phyloP scores from a whole-genome alignment of 1,140 invertebrate genomes.

The Pseudomyrmex gracilis region DNA sequence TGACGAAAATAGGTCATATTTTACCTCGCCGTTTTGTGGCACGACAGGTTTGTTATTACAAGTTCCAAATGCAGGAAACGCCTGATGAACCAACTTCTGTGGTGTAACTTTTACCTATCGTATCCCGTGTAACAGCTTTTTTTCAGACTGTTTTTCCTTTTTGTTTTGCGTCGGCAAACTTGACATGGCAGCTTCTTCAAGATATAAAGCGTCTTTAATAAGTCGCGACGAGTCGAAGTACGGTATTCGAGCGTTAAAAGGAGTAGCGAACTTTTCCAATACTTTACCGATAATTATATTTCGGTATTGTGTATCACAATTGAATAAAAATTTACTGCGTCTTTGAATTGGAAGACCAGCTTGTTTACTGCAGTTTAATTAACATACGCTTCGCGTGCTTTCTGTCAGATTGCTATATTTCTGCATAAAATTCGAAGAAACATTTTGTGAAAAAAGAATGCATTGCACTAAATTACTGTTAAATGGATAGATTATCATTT shows the following conservation, averaged over 20 bases:
- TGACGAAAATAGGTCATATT: conserved; percentile 60
- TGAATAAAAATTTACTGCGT: not conserved
- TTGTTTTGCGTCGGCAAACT: not conserved
- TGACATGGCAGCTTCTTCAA: conserved; percentile 5
- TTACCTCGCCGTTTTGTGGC: not conserved
- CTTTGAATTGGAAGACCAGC: not conserved
- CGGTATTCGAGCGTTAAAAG: not conserved
- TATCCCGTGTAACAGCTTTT: too few relatives aligned
- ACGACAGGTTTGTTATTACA: conserved; percentile 58
- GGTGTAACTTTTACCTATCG: conserved; percentile 23
- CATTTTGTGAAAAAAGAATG: too few relatives aligned
- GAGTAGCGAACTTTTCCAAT: not conserved
- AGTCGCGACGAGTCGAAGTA: conserved; percentile 7
- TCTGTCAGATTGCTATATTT: too few relatives aligned
- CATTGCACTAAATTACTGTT: too few relatives aligned
- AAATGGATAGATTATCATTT: too few relatives aligned
- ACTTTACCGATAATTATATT: conserved; percentile 16
- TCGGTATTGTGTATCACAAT: not conserved
- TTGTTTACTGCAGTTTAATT: too few relatives aligned
- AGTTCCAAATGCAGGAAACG: conserved; percentile 54
- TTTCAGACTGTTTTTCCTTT: not conserved
- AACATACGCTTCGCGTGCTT: too few relatives aligned
- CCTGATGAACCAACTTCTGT: conserved; percentile 52
- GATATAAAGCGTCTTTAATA: conserved; percentile 21
- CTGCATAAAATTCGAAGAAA: too few relatives aligned